Evolutionary conservation across 2,797 vertebrate genomes (phyloP).

Genomic region (Borostomias antarcticus): DNA sequence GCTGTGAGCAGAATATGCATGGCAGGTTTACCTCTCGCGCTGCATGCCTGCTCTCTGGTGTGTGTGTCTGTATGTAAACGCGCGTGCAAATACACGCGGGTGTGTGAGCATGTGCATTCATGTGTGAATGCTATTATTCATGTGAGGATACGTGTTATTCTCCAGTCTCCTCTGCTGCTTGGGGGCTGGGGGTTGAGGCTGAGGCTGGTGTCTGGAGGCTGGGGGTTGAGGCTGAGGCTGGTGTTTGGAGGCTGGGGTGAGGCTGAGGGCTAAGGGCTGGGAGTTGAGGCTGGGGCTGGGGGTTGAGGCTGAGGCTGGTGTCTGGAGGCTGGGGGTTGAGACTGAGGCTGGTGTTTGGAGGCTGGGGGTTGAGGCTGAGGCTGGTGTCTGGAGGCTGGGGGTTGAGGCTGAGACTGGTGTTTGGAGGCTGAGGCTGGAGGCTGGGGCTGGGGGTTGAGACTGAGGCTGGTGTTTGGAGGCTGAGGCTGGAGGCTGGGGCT

Average conservation of each 20-base stretch:
- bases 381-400: no score
- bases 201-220: not conserved
- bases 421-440: no score
- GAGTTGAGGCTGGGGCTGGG: conserved; percentile 23
- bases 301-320: not conserved
- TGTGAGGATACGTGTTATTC: conserved; percentile 18
- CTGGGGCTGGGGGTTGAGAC: conserved; percentile 2
- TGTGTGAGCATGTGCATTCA: conserved; percentile 24
- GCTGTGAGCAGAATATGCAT: conserved; percentile 67
- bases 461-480: not conserved
- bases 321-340: no score
- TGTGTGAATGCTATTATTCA: conserved; percentile 26
- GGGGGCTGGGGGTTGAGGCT: not conserved
- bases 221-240: conserved; percentile 37
- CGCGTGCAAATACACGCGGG: conserved; percentile 21
- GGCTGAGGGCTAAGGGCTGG: no score
- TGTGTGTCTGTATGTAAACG: conserved; percentile 7
- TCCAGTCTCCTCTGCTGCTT: conserved; percentile 39
- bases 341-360: no score
- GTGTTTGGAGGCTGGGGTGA: conserved; percentile 12
- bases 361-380: no score
- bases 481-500: no score
- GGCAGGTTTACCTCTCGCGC: conserved; percentile 60
- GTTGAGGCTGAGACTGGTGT: not conserved
- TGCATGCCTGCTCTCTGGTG: conserved; percentile 12